Conservation (phyloP, 1,140 invertebrate genomes). For the Formica selysi region DNA sequence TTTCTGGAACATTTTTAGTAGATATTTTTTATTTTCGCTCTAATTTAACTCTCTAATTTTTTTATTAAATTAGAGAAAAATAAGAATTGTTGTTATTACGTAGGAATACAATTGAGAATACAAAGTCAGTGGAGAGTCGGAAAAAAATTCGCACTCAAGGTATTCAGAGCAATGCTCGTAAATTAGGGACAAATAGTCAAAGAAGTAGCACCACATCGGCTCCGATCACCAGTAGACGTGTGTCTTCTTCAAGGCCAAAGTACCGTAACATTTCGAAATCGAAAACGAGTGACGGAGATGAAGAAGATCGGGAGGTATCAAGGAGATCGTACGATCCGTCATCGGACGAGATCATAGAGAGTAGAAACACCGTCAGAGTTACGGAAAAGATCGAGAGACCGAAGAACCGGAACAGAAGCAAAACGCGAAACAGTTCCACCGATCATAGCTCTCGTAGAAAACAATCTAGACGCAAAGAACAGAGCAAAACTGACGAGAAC, state of each 20-base stretch:
- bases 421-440: constrained; percentile 27
- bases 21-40: background rate
- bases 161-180: constrained; percentile 69
- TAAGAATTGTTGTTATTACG: constrained; percentile 6
- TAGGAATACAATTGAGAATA: constrained; percentile 66
- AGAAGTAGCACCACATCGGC: constrained; percentile 76
- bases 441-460: constrained; percentile 67
- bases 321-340: constrained; percentile 65
- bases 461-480: constrained; percentile 57
- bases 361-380: constrained; percentile 73
- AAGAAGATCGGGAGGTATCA: constrained; percentile 64
- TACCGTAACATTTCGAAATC: constrained; percentile 63
- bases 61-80: background rate
- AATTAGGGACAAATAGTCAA: constrained; percentile 60
- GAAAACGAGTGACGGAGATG: constrained; percentile 66
- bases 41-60: background rate
- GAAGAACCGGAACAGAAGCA: constrained; percentile 59
- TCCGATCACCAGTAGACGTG: constrained; percentile 63
- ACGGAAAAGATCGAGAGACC: constrained; percentile 28
- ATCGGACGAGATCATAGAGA: constrained; percentile 70
- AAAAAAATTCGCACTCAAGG: constrained; percentile 68
- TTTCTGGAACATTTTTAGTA: background rate
- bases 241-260: constrained; percentile 69
- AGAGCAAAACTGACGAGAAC: constrained; percentile 10
- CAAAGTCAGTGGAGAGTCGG: constrained; percentile 52